Percentiles rank a stretch among this genome's conserved stretches.
Evolutionary conservation across 1,140 invertebrate species (phyloP).

Genomic region (Neodiprion virginianus): DNA sequence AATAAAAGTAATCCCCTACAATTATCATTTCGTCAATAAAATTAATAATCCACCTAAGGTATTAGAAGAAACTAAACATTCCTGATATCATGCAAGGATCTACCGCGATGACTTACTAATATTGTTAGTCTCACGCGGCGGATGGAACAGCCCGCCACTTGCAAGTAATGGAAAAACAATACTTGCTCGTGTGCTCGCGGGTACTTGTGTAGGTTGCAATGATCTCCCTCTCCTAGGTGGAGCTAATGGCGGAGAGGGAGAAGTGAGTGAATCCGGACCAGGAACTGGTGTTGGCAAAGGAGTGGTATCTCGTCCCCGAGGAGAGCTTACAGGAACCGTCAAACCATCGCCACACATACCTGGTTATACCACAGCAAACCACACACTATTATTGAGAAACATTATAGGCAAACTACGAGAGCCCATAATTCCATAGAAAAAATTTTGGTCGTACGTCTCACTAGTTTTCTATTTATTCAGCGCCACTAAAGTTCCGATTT

Average conservation of each 20-base stretch:
- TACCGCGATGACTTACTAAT: conserved; percentile 51
- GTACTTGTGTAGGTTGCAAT: conserved; percentile 69
- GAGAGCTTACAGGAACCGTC: conserved; percentile 56
- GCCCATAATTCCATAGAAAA: too few species aligned
- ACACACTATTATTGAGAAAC: conserved; percentile 12
- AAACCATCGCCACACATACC: conserved; percentile 59
- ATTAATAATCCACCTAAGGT: too few species aligned
- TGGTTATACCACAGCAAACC: conserved; percentile 44
- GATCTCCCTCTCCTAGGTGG: conserved; percentile 58
- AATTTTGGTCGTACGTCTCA: too few species aligned
- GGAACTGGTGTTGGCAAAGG: conserved; percentile 52
- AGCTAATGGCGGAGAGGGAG: conserved; percentile 54
- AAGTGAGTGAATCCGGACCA: conserved; percentile 53
- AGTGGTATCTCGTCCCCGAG: conserved; percentile 49
- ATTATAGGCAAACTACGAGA: background rate
- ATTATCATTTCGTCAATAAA: too few species aligned
- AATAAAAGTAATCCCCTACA: too few species aligned
- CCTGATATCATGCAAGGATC: background rate
- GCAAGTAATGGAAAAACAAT: conserved; percentile 77
- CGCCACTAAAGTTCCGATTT: too few species aligned
- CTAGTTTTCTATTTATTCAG: too few species aligned
- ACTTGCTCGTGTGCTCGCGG: conserved; percentile 75
- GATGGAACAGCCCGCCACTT: conserved; percentile 59
- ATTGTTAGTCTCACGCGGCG: conserved; percentile 54
- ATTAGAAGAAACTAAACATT: background rate